Conservation (phyloP, 2,797 vertebrate species). For the Cirrhinus mrigala region DNA sequence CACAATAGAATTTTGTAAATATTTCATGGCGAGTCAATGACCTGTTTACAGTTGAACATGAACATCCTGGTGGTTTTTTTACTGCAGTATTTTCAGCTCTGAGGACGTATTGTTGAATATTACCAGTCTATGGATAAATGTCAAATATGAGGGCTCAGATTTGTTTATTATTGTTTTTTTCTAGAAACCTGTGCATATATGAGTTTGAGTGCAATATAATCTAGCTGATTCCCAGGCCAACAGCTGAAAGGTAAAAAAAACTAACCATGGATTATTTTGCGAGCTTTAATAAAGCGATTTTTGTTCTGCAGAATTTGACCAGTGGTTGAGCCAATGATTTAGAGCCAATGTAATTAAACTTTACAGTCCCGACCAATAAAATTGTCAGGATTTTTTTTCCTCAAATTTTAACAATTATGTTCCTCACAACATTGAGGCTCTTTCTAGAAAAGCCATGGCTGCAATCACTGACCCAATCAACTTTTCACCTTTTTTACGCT, state of each 20-base stretch:
- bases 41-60: slow-evolving; percentile 68
- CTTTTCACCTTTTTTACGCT: neutral
- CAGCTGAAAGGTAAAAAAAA: neutral
- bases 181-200: neutral
- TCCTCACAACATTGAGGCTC: neutral
- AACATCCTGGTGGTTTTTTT: slow-evolving; percentile 57
- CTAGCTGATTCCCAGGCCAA: neutral
- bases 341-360: neutral
- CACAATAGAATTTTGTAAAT: slow-evolving; percentile 72
- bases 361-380: neutral
- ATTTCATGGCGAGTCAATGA: slow-evolving; percentile 64
- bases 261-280: neutral
- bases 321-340: neutral
- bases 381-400: neutral
- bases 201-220: neutral
- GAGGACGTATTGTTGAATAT: slow-evolving; percentile 41
- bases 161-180: neutral
- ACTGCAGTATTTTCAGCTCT: slow-evolving; percentile 15
- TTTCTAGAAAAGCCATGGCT: neutral
- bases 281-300: neutral
- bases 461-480: neutral
- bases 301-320: neutral
- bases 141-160: neutral
- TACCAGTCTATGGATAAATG: neutral
- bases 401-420: neutral